Conservation (phyloP, 2,888 invertebrate species). For the Nineta flava region DNA sequence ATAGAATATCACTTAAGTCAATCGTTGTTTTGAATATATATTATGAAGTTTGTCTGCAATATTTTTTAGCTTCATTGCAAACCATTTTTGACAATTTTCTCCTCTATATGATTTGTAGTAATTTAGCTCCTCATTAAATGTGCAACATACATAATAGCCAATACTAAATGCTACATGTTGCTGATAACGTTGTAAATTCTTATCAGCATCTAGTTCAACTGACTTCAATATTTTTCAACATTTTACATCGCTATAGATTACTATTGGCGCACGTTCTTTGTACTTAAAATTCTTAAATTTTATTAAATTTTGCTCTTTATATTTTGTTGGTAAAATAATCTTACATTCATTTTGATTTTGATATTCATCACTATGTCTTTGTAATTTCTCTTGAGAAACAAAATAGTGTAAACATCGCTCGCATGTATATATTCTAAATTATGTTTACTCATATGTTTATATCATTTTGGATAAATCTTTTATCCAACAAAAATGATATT, state of each 20-base stretch:
- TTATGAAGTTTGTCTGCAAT: slow-evolving; percentile 10
- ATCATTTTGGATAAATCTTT: background rate
- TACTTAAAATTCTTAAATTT: slow-evolving; percentile 9
- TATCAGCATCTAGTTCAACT: background rate
- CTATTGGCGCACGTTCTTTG: slow-evolving; percentile 9
- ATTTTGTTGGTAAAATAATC: slow-evolving; percentile 3
- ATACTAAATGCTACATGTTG: slow-evolving; percentile 12
- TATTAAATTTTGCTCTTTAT: slow-evolving; percentile 8
- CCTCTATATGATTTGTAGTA: slow-evolving; percentile 12
- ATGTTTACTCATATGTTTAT: slow-evolving; percentile 3
- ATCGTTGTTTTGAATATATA: slow-evolving; percentile 11
- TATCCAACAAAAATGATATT: background rate
- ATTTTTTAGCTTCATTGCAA: slow-evolving; percentile 11
- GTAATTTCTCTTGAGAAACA: slow-evolving; percentile 3
- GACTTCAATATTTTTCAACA: slow-evolving; percentile 4
- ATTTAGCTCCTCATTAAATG: slow-evolving; percentile 14
- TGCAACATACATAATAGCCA: slow-evolving; percentile 16
- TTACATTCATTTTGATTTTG: too few relatives aligned
- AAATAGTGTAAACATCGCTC: slow-evolving; percentile 11
- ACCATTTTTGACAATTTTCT: slow-evolving; percentile 14
- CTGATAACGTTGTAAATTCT: slow-evolving; percentile 7
- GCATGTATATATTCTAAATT: too few relatives aligned
- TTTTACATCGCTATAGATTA: slow-evolving; percentile 10
- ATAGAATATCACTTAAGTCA: background rate
- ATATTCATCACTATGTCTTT: slow-evolving; percentile 1